Evolutionary conservation across 2,113 vertebrate genomes (phyloP).

Genomic region (Myodes glareolus): DNA sequence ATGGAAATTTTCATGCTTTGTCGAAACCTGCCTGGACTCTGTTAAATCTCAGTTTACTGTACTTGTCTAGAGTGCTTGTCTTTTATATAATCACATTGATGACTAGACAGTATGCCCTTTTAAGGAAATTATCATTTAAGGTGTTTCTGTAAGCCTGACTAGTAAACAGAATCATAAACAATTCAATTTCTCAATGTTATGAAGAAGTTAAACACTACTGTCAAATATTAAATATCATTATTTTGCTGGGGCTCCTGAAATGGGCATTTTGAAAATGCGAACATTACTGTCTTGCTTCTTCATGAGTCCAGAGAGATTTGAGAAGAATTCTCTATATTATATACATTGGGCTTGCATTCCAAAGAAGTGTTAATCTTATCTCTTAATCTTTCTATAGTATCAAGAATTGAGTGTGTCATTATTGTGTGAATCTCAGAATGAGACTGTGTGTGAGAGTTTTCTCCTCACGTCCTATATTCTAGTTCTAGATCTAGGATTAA

Average conservation of each 20-base stretch:
- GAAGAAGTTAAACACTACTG: not conserved
- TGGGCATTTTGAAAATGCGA: not conserved
- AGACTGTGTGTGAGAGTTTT: no score
- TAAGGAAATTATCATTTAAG: not conserved
- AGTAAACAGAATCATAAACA: not conserved
- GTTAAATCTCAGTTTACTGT: not conserved
- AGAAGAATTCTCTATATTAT: not conserved
- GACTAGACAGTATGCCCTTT: no score
- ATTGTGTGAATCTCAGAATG: no score
- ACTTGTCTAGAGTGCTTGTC: slow-evolving; percentile 84
- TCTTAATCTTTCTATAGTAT: not conserved
- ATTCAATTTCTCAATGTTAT: not conserved
- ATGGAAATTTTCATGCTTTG: not conserved
- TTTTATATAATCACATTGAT: slow-evolving; percentile 81
- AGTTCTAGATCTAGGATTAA: no score
- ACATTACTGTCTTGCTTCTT: not conserved
- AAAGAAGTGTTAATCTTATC: not conserved
- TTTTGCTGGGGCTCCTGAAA: not conserved
- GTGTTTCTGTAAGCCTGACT: not conserved
- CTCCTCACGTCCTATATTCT: no score
- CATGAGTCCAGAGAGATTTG: not conserved
- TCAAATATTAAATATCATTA: no score
- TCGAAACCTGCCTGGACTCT: not conserved
- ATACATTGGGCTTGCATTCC: not conserved
- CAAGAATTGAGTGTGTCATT: not conserved